Conservation (phyloP, 2,113 vertebrate genomes). For the Hyla sarda region DNA sequence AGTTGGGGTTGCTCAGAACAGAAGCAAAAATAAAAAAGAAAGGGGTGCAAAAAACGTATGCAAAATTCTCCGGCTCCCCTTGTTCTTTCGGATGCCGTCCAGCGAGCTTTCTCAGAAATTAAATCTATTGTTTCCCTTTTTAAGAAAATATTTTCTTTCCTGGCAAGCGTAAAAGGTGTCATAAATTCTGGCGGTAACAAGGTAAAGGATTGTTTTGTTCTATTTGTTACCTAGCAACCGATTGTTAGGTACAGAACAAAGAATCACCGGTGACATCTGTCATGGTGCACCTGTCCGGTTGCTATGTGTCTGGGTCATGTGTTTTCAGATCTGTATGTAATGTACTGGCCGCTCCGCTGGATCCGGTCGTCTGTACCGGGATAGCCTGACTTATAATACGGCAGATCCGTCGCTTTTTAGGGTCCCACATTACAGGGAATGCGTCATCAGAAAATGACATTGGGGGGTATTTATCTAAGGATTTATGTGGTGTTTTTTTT, state of each 20-base stretch:
- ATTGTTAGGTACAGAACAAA: constrained; percentile 66
- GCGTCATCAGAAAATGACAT: no score
- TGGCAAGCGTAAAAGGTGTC: constrained; percentile 8
- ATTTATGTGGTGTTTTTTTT: no score
- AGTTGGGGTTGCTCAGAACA: no score
- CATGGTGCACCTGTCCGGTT: constrained; percentile 61
- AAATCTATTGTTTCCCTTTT: not conserved
- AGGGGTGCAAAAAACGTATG: no score
- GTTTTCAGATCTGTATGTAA: constrained; percentile 8
- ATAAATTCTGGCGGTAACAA: constrained; percentile 47
- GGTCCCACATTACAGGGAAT: no score
- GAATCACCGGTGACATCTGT: constrained; percentile 59
- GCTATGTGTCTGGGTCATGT: constrained; percentile 48
- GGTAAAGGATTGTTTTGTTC: constrained; percentile 61
- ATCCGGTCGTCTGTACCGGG: not conserved
- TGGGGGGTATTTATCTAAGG: no score
- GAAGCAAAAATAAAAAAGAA: no score
- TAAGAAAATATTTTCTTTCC: not conserved
- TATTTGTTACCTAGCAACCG: constrained; percentile 61
- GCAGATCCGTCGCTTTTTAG: not conserved
- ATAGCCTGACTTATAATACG: not conserved
- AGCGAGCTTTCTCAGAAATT: not conserved
- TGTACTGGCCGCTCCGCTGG: not conserved
- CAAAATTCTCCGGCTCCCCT: not conserved
- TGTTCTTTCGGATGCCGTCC: not conserved